These are phyloP conservation scores for Morone saxatilis DNA, from an alignment of 2,113 vertebrate species.

Conservation along the genomic window DNA sequence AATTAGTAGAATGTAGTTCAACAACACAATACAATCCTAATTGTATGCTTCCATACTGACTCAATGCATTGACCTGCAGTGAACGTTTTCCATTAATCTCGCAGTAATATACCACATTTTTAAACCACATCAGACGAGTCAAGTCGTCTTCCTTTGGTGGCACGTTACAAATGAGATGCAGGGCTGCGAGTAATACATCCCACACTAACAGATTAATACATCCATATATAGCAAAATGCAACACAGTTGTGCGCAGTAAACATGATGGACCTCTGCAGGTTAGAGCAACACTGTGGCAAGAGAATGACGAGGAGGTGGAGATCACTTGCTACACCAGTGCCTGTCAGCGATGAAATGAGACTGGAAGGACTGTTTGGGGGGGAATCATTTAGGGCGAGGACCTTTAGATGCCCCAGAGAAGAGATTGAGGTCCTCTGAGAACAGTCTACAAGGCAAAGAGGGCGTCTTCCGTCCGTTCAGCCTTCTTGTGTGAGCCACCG, in stretches of 20 bases:
- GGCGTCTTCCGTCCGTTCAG: constrained; percentile 92
- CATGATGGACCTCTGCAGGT: constrained; percentile 49
- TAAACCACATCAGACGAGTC: constrained; percentile 34
- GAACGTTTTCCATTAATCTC: constrained; percentile 6
- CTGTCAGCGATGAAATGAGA: constrained; percentile 50
- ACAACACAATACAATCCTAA: constrained; percentile 43
- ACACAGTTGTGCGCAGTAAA: constrained; percentile 47
- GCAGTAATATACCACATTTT: constrained; percentile 49
- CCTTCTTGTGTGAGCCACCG: constrained; percentile 88
- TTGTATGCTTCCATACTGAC: constrained; percentile 39
- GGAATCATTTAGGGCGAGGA: constrained; percentile 23
- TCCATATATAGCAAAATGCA: constrained; percentile 59
- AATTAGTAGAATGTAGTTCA: constrained; percentile 57
- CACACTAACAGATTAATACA: constrained; percentile 67
- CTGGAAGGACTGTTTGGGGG: constrained; percentile 26
- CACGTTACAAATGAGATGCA: constrained; percentile 50
- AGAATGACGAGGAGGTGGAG: constrained; percentile 47
- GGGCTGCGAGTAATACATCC: constrained; percentile 55
- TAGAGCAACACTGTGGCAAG: constrained; percentile 51
- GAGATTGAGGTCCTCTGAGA: constrained; percentile 31
- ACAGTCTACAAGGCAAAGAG: constrained; percentile 94
- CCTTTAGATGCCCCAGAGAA: constrained; percentile 35
- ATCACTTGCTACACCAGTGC: constrained; percentile 53
- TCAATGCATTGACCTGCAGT: constrained; percentile 31
- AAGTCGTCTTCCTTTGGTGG: constrained; percentile 62